These are phyloP conservation scores for Hemicrepidius hirtus DNA, from an alignment of 2,888 invertebrate species.

Conservation along the genomic window DNA sequence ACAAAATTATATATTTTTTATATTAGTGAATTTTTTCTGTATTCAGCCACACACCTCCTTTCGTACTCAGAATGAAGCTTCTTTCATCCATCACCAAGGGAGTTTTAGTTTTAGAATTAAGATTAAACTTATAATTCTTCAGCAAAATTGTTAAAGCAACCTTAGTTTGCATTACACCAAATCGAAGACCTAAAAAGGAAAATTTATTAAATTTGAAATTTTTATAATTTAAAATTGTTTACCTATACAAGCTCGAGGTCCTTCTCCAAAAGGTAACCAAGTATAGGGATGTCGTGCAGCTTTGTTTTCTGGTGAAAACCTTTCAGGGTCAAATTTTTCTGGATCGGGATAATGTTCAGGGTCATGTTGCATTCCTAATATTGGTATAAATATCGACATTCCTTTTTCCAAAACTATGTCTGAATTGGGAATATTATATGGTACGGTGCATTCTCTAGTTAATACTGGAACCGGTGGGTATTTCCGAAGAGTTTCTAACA, in stretches of 20 bases:
- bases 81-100: conserved; percentile 44
- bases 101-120: conserved; percentile 38
- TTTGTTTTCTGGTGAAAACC: conserved; percentile 75
- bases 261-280: conserved; percentile 77
- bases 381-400: conserved; percentile 57
- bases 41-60: conserved; percentile 10
- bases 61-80: conserved; percentile 26
- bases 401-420: conserved; percentile 58
- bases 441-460: conserved; percentile 42
- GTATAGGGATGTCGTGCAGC: conserved; percentile 73
- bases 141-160: conserved; percentile 55
- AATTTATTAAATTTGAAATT: neutral
- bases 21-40: neutral
- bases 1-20: too few relatives aligned
- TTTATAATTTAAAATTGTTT: too few relatives aligned
- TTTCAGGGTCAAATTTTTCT: conserved; percentile 77
- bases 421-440: conserved; percentile 61
- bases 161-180: conserved; percentile 44
- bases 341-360: conserved; percentile 73
- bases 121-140: conserved; percentile 53
- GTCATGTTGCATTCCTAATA: conserved; percentile 62
- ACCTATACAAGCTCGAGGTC: conserved; percentile 73
- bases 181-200: conserved; percentile 70
- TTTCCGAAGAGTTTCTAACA: conserved; percentile 13
- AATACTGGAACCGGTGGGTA: conserved; percentile 8